Evolutionary conservation across 2,113 vertebrate genomes (phyloP).

Genomic region (Apodemus sylvaticus): DNA sequence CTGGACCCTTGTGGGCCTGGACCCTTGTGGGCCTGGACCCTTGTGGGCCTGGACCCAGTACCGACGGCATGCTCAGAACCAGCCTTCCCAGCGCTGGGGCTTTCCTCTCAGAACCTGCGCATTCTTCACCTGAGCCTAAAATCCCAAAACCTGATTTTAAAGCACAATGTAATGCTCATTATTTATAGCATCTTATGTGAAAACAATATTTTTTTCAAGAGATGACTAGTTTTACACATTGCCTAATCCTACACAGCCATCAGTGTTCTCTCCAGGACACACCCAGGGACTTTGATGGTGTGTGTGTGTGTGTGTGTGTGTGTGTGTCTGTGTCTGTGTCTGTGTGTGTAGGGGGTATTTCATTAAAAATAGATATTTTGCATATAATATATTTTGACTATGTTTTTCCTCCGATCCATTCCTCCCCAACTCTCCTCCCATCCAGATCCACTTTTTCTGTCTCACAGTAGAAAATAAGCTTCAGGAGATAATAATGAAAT

Average conservation of each 20-base stretch:
- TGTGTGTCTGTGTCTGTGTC: too few relatives aligned
- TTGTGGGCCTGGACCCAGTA: too few relatives aligned
- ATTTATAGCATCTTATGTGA: conserved; percentile 14
- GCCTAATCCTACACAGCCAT: not conserved
- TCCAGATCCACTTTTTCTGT: not conserved
- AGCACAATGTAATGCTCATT: not conserved
- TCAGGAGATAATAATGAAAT: not conserved
- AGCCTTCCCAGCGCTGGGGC: not conserved
- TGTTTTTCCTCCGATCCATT: not conserved
- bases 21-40: too few relatives aligned
- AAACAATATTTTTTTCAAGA: conserved; percentile 18
- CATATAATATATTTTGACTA: not conserved
- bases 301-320: too few relatives aligned
- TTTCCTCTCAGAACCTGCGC: not conserved
- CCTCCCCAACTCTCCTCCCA: not conserved
- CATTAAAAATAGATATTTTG: not conserved
- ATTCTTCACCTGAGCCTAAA: not conserved
- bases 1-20: too few relatives aligned
- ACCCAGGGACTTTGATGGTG: not conserved
- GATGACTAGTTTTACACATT: not conserved
- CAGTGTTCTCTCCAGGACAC: not conserved
- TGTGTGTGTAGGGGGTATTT: not conserved
- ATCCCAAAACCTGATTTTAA: conserved; percentile 4
- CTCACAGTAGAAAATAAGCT: not conserved
- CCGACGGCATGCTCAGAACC: not conserved